phyloP scores from a whole-genome alignment of 2,888 invertebrate genomes.

The Aphidoletes aphidimyza region DNA sequence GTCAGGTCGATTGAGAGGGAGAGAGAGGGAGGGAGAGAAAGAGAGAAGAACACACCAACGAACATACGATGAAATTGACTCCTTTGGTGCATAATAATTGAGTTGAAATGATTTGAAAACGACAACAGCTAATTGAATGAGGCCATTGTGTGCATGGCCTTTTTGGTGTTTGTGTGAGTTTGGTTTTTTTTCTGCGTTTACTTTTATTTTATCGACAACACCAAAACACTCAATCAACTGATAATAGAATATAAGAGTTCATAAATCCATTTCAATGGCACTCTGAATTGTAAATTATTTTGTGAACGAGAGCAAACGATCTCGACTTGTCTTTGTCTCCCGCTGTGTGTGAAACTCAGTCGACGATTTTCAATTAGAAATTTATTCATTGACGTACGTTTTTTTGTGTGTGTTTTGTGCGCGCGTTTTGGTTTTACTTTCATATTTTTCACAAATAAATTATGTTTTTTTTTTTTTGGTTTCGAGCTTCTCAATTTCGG shows the following conservation, averaged over 20 bases:
- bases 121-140: slow-evolving; percentile 18
- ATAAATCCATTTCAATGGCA: not conserved
- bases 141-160: not conserved
- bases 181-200: not conserved
- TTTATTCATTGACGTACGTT: not conserved
- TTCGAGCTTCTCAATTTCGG: not conserved
- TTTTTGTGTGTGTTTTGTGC: not conserved
- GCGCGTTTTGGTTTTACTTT: not conserved
- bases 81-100: slow-evolving; percentile 52
- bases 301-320: too few species aligned
- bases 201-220: too few species aligned
- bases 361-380: not conserved
- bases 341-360: too few species aligned
- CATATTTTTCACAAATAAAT: not conserved
- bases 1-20: too few species aligned
- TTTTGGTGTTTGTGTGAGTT: not conserved
- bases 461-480: not conserved
- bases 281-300: slow-evolving; percentile 8
- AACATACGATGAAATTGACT: slow-evolving; percentile 37
- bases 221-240: not conserved
- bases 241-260: not conserved
- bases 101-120: slow-evolving; percentile 44
- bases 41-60: not conserved
- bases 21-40: not conserved
- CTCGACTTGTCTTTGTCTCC: not conserved